A percentile compares a stretch with the other conserved stretches of the same genome.
These are phyloP conservation scores for Fregetta grallaria DNA, from an alignment of 2,113 vertebrate species.

Conservation along the genomic window DNA sequence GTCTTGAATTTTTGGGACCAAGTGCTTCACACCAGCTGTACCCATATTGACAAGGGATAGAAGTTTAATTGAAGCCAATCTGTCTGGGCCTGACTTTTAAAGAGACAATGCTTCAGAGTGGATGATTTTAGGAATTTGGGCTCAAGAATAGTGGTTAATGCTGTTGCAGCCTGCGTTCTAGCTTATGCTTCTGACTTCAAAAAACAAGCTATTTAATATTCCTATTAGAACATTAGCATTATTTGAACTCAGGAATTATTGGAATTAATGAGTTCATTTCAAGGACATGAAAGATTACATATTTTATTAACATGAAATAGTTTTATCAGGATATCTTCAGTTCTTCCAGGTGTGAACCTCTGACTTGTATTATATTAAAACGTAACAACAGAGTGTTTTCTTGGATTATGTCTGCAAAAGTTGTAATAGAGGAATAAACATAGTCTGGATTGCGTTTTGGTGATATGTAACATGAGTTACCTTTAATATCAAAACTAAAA, in stretches of 20 bases:
- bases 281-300: not conserved
- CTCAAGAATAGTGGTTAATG: not conserved
- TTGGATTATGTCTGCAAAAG: not conserved
- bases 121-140: not conserved
- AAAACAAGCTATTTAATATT: not conserved
- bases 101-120: not conserved
- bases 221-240: not conserved
- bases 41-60: not conserved
- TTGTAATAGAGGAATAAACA: not conserved
- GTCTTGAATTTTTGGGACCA: not conserved
- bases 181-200: not conserved
- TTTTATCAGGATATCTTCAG: not conserved
- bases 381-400: not conserved
- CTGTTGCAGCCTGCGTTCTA: not conserved
- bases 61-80: not conserved
- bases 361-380: not conserved
- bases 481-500: not conserved
- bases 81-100: not conserved
- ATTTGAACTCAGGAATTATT: not conserved
- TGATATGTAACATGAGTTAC: not conserved
- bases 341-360: not conserved
- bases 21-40: not conserved
- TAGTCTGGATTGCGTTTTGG: not conserved
- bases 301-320: not conserved
- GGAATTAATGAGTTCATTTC: not conserved